Conservation (phyloP, 2,797 vertebrate species). For the Galagoides demidoff region DNA sequence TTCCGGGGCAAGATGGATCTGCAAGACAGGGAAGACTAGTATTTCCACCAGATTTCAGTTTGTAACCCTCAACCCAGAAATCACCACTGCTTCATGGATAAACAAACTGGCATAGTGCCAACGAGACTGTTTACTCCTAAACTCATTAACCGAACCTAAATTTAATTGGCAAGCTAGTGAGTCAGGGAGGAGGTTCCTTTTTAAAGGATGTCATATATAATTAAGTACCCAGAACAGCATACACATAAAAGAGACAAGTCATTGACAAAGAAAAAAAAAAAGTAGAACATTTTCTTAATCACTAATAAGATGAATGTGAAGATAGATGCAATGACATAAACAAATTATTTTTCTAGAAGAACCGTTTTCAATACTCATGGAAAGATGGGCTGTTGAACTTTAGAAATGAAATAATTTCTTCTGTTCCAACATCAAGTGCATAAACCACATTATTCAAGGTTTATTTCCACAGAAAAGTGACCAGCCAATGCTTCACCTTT, state of each 20-base stretch:
- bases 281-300: background rate
- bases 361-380: background rate
- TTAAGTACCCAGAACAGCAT: background rate
- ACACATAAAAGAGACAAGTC: background rate
- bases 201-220: background rate
- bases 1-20: background rate
- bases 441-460: background rate
- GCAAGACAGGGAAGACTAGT: background rate
- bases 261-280: background rate
- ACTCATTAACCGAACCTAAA: background rate
- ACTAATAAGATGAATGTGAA: background rate
- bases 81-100: background rate
- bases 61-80: background rate
- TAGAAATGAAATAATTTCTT: background rate
- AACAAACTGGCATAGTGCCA: background rate
- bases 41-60: background rate
- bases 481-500: background rate
- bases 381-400: background rate
- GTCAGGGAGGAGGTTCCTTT: background rate
- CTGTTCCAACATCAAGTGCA: background rate
- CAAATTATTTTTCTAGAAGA: background rate
- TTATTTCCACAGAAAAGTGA: background rate
- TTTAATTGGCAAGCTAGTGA: background rate
- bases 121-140: background rate
- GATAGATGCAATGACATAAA: background rate